These are phyloP conservation scores for Andrena flavipes DNA, from an alignment of 2,888 invertebrate genomes.

Conservation along the genomic window DNA sequence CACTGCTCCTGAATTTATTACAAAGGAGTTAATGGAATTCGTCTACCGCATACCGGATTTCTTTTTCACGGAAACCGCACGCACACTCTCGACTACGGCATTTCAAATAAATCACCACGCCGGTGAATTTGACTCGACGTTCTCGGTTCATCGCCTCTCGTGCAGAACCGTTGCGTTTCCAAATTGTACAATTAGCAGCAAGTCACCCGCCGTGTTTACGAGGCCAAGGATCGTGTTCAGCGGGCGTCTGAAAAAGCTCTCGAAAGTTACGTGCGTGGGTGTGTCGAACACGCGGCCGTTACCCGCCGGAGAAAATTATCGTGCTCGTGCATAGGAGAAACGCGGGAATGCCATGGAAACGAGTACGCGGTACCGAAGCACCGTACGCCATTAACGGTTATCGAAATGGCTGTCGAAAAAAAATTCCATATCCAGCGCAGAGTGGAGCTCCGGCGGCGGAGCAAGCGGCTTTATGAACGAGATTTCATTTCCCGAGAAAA, in stretches of 20 bases:
- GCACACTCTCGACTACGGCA: too few relatives aligned
- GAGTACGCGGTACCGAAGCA: conserved; percentile 30
- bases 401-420: conserved; percentile 59
- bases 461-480: conserved; percentile 62
- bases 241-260: conserved; percentile 14
- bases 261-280: conserved; percentile 14
- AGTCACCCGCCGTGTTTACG: conserved; percentile 8
- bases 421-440: conserved; percentile 59
- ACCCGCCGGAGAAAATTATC: conserved; percentile 34
- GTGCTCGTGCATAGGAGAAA: conserved; percentile 19
- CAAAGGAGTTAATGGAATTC: too few relatives aligned
- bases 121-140: too few relatives aligned
- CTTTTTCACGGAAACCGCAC: too few relatives aligned
- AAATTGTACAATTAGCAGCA: background rate
- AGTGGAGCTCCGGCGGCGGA: conserved; percentile 34
- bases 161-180: background rate
- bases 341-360: conserved; percentile 36
- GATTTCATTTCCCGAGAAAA: conserved; percentile 67
- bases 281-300: background rate
- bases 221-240: conserved; percentile 21
- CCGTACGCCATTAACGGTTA: conserved; percentile 62
- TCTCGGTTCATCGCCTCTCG: background rate
- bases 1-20: too few relatives aligned
- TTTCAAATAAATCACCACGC: too few relatives aligned
- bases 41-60: too few relatives aligned